Base-by-base conservation (phyloP, 2,888 invertebrate genomes). In the Andrena camellia region DNA sequence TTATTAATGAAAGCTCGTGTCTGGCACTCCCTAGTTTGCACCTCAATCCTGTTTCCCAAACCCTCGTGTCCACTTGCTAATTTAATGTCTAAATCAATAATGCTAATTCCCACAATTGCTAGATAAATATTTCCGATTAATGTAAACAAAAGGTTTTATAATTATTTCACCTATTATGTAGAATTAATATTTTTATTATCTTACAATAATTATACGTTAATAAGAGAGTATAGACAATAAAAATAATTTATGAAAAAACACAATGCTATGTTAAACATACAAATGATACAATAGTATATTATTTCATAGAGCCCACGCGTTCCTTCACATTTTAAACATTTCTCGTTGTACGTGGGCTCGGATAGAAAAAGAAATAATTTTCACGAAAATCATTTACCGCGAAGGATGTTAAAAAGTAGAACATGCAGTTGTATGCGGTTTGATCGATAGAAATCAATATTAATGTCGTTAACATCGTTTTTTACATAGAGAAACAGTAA, bases 171-270 rank as follows among this genome's bases (percentile, higher is more conserved):
- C 64, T 73, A 72, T 64, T 50, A 64, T 72, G 69, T 78, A 73
- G 69, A 86, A 86, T 83, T 80, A 83, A 84, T 77, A 84, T 84
- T 90, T 87, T 91, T 90, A 89, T 90, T 91, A 90, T 88, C 79
- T 89, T 87, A 89, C 86, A 90, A 80, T 87, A 84, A 87, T 88
- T 59, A 86, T 86, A 79, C 78, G 86, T 83, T 86, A 89, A 89
- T 91, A 90, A 88, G 88, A 89, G 90, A 91, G 90, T 88, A 87
- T 89, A 85, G 88, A 88, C 88, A 91, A 90, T 90, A 90, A 90
- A 91, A 90, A 90, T 90, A 92, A 89, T 90, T 92, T 91, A 90
- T 90, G 90, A 90, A 91, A 79, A 92, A 91, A 90, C 35, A 72
- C 52, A 66, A 42, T 81, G 13, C 62, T 84, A 84, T 88, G 82